These are phyloP conservation scores for Globicephala melas DNA, from an alignment of 2,113 vertebrate species.

Conservation along the genomic window DNA sequence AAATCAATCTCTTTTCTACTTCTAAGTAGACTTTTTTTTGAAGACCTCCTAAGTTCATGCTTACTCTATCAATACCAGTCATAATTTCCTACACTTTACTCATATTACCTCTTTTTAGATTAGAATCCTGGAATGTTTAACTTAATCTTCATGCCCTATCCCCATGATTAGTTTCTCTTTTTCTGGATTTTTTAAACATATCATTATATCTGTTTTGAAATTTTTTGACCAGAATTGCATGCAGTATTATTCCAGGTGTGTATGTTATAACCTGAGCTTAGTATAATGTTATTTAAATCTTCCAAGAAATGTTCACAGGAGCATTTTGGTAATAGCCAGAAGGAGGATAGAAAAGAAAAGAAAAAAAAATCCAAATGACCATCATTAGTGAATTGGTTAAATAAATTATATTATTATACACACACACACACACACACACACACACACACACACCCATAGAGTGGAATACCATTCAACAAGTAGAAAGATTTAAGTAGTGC, in stretches of 20 bases:
- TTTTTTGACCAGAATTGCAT: neutral
- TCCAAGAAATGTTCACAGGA: neutral
- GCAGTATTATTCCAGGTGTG: neutral
- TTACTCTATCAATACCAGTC: neutral
- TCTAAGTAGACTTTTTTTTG: neutral
- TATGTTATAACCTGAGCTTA: neutral
- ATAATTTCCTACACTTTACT: conserved; percentile 24
- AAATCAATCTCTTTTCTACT: conserved; percentile 17
- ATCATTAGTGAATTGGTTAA: conserved; percentile 21
- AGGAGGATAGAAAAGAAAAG: neutral
- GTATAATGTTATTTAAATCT: neutral
- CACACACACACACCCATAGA: neutral
- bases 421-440: neutral
- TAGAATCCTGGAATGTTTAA: neutral
- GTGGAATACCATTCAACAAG: neutral
- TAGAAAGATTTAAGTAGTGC: conserved; percentile 26
- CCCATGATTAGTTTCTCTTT: neutral
- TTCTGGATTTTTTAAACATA: neutral
- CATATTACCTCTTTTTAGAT: conserved; percentile 11
- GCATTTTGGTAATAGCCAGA: neutral
- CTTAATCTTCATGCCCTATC: neutral
- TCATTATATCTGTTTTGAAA: neutral
- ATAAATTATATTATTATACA: neutral
- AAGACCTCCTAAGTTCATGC: neutral
- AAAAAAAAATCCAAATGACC: conserved; percentile 12